Evolutionary conservation across 2,888 invertebrate genomes (phyloP).

Genomic region (Drosophila meridionalis): DNA sequence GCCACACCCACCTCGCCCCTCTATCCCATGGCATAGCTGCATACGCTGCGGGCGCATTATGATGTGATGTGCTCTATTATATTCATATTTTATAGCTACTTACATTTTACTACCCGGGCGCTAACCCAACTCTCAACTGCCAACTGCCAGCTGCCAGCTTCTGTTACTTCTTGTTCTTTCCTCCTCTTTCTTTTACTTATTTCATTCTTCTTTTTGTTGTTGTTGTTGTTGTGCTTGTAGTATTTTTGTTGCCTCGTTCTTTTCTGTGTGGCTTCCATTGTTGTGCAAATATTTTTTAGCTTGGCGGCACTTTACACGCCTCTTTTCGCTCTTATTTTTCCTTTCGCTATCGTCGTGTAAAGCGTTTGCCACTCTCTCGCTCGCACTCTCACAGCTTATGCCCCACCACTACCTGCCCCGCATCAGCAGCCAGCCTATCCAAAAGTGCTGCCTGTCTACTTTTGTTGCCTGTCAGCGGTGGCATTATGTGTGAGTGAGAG

Average conservation of each 20-base stretch:
- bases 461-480: constrained; percentile 58
- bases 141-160: constrained; percentile 39
- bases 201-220: not conserved
- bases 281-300: constrained; percentile 75
- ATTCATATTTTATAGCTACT: constrained; percentile 76
- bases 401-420: not conserved
- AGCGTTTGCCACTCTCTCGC: constrained; percentile 8
- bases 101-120: constrained; percentile 61
- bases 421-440: constrained; percentile 43
- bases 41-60: constrained; percentile 64
- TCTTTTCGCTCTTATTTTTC: constrained; percentile 9
- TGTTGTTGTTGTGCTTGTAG: constrained; percentile 10
- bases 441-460: constrained; percentile 58
- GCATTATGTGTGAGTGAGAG: constrained; percentile 36
- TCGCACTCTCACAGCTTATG: not conserved
- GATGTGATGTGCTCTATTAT: constrained; percentile 73
- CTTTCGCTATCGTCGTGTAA: constrained; percentile 53
- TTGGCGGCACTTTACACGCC: constrained; percentile 66
- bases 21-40: constrained; percentile 16
- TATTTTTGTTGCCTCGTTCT: constrained; percentile 22
- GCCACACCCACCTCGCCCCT: not conserved
- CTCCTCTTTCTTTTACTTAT: not conserved
- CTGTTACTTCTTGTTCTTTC: constrained; percentile 7
- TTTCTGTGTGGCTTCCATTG: constrained; percentile 60
- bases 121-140: constrained; percentile 31